Evolutionary conservation across 1,140 invertebrate genomes (phyloP), one percentile per base, ranked within the genome.

Genomic region (Bombus affinis): DNA sequence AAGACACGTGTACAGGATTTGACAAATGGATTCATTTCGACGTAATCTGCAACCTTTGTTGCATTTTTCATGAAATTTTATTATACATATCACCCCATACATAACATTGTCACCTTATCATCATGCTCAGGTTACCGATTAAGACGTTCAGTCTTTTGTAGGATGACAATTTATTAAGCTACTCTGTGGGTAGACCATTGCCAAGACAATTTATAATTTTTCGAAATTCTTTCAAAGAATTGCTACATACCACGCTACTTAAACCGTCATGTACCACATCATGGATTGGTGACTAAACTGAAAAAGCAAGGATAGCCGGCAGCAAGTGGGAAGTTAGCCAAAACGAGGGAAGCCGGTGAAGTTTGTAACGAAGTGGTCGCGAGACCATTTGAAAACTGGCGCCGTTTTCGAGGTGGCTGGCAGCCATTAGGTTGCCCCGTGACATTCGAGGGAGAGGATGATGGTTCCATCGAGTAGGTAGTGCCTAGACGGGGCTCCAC

Each of bases 391-490:
- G 72, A 92, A 95, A 95, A 94, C 90, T 93, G 93, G 90, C 92
- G 92, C 91, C 91, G 88, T 92, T 94, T 85, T 92, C 86, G 89
- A 89, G 83, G 89, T 80, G 86, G 89, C 83, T 88, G 92, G 92
- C 94, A 93, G 94, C 94, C 94, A 94, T 94, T 93, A 87, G 92
- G 91, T 91, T 92, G 65, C 90, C 87, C 90, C 91, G 93, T 92
- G 93, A 93, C 88, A 92, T 88, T 88, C 89, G 86, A 89, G 87
- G 86, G 90, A 90, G 92, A 93, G 93, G 93, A 95, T 95, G 94
- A 95, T 95, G 95, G 95, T 94, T 95, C 92, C 93, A 94, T 91
- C 93, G 91, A 92, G 94, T 94, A 94, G 94, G 94, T 94, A 94
- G 93, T 93, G 94, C 94, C 94, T 94, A 94, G 94, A 93, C 93